phyloP scores from a whole-genome alignment of 2,113 vertebrate species.

The Rattus rattus region DNA sequence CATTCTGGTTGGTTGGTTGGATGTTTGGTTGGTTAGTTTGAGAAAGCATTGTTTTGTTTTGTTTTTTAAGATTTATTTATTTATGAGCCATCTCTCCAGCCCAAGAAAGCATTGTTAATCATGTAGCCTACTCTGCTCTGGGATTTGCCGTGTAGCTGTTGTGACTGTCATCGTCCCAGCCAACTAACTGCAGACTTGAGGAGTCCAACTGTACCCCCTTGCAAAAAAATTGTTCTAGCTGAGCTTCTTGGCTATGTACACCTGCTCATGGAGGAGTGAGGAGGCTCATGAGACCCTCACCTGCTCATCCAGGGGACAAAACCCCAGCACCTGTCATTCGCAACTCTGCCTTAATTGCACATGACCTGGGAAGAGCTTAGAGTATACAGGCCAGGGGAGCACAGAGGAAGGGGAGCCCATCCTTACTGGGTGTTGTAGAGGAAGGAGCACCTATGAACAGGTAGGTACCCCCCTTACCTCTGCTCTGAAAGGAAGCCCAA shows the following conservation, averaged over 20 bases:
- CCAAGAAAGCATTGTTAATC: too few relatives aligned
- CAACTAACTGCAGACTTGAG: neutral
- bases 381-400: neutral
- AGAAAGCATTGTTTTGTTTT: too few relatives aligned
- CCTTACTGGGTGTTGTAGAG: neutral
- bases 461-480: neutral
- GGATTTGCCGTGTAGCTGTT: neutral
- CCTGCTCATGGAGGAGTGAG: neutral
- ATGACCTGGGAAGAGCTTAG: neutral
- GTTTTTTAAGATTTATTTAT: too few relatives aligned
- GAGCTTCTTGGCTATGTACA: neutral
- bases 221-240: neutral
- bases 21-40: neutral
- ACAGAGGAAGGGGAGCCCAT: neutral
- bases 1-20: neutral
- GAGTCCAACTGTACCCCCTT: neutral
- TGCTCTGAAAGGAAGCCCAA: neutral
- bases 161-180: neutral
- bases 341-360: neutral
- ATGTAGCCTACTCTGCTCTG: neutral
- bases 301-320: neutral
- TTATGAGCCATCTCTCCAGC: too few relatives aligned
- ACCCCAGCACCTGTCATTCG: neutral
- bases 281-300: neutral
- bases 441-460: neutral